These are phyloP conservation scores for Limnephilus lunatus DNA, from an alignment of 2,888 invertebrate species.

Conservation along the genomic window DNA sequence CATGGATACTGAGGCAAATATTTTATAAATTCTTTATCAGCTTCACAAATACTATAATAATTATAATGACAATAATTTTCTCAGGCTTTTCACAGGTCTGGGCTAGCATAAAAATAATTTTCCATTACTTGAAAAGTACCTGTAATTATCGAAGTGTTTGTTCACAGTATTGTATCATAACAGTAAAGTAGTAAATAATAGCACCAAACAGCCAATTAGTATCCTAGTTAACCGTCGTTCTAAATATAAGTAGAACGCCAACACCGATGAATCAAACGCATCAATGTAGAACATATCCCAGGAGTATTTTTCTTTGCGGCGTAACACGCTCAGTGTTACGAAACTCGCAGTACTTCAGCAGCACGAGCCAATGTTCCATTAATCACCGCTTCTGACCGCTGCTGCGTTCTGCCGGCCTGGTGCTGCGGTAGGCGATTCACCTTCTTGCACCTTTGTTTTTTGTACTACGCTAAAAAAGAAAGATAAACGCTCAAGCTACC, in stretches of 20 bases:
- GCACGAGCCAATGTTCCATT: conserved; percentile 32
- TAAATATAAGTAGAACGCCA: background rate
- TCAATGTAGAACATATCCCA: conserved; percentile 13
- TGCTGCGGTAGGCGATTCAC: conserved; percentile 3
- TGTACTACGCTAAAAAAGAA: background rate
- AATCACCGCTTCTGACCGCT: conserved; percentile 24
- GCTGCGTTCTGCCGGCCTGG: background rate
- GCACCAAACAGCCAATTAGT: background rate
- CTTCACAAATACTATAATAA: too few species aligned
- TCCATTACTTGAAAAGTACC: too few species aligned
- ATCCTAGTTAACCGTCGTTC: background rate
- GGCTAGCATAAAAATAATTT: too few species aligned
- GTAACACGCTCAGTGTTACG: conserved; percentile 25
- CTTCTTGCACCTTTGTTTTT: background rate
- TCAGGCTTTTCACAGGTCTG: too few species aligned
- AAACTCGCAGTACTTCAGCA: conserved; percentile 34
- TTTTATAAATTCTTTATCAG: too few species aligned
- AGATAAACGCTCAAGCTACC: background rate
- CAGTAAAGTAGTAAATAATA: background rate
- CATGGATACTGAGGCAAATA: too few species aligned
- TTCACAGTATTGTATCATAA: background rate
- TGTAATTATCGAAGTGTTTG: background rate
- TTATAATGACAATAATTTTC: too few species aligned
- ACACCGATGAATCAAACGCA: conserved; percentile 16
- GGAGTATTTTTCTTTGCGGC: conserved; percentile 13